A percentile compares a stretch with the other conserved stretches of the same genome.
These are phyloP conservation scores for Prenolepis imparis DNA, from an alignment of 2,888 invertebrate species.

Conservation along the genomic window DNA sequence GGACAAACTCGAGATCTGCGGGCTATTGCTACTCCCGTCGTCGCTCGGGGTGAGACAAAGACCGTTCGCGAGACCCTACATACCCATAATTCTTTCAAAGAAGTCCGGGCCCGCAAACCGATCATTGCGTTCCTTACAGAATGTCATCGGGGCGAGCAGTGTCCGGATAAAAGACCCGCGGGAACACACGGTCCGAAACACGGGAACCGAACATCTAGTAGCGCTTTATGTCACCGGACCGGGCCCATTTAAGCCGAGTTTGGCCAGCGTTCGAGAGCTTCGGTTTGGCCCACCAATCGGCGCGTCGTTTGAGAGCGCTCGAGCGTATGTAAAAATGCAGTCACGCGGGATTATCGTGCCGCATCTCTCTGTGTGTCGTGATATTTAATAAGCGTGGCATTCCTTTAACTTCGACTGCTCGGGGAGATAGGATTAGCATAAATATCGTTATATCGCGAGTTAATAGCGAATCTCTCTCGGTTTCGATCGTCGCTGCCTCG, in stretches of 20 bases:
- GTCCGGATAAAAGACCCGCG: conserved; percentile 60
- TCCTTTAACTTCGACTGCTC: neutral
- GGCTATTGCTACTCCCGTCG: conserved; percentile 40
- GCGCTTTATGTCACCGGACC: conserved; percentile 57
- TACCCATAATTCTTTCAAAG: conserved; percentile 75
- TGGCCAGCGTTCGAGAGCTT: neutral
- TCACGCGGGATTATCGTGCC: neutral
- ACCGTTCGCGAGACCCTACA: conserved; percentile 62
- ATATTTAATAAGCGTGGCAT: conserved; percentile 16
- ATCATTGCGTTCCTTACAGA: conserved; percentile 73
- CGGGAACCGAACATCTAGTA: conserved; percentile 43
- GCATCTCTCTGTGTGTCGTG: conserved; percentile 10
- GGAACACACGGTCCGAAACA: neutral
- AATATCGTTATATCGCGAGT: conserved; percentile 33
- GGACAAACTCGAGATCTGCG: conserved; percentile 51
- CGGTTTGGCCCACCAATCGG: neutral
- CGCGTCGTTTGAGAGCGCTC: neutral
- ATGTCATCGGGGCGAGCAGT: conserved; percentile 67
- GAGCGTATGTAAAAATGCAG: conserved; percentile 5
- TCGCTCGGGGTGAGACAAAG: conserved; percentile 73
- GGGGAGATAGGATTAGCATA: conserved; percentile 14
- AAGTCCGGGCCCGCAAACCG: conserved; percentile 59
- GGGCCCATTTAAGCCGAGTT: conserved; percentile 46
- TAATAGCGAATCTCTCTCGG: conserved; percentile 7
- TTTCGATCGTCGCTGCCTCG: conserved; percentile 14